phyloP scores from a whole-genome alignment of 2,888 invertebrate genomes.

The Sesamia inferens region DNA sequence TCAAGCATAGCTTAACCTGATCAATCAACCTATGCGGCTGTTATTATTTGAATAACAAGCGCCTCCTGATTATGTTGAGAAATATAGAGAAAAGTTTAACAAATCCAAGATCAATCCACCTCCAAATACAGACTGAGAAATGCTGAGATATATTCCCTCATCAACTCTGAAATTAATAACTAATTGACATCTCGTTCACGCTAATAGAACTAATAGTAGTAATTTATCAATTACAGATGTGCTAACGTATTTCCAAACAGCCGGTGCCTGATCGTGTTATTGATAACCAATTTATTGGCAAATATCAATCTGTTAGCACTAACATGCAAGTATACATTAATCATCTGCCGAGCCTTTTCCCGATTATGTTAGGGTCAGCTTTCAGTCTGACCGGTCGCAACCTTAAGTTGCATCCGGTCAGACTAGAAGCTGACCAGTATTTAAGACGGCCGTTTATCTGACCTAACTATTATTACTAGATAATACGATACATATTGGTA shows the following conservation, averaged over 20 bases:
- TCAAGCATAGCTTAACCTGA: too few relatives aligned
- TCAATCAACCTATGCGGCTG: too few relatives aligned
- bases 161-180: constrained; percentile 22
- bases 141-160: background rate
- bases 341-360: too few relatives aligned
- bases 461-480: background rate
- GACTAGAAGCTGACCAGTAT: too few relatives aligned
- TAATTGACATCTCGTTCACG: constrained; percentile 1
- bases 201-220: constrained; percentile 24
- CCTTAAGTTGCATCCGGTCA: too few relatives aligned
- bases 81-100: too few relatives aligned
- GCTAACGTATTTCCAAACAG: constrained; percentile 32
- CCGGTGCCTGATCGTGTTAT: constrained; percentile 13
- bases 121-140: too few relatives aligned
- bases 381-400: too few relatives aligned
- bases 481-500: background rate
- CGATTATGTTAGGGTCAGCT: too few relatives aligned
- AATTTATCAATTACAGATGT: constrained; percentile 44
- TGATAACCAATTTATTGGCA: constrained; percentile 11
- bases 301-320: constrained; percentile 11
- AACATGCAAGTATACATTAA: background rate
- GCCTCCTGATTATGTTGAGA: too few relatives aligned
- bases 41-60: too few relatives aligned
- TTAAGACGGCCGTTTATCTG: background rate
- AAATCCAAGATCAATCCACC: too few relatives aligned